Conservation (phyloP, 2,797 vertebrate genomes). For the Clarias pachynema region DNA sequence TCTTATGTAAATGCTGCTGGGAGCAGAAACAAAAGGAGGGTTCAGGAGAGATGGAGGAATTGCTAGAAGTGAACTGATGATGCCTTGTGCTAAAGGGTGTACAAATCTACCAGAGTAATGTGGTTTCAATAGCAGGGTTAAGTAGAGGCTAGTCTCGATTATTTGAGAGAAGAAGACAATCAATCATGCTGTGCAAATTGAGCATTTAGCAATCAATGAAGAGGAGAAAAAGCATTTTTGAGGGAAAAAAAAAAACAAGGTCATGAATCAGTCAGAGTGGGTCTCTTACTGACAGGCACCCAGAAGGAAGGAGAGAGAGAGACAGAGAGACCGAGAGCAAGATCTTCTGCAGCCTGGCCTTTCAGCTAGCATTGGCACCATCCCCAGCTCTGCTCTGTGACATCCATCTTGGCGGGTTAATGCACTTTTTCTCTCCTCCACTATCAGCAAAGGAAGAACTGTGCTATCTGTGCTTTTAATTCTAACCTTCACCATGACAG, state of each 20-base stretch:
- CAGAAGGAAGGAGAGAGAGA: not conserved
- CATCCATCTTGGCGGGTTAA: conserved; percentile 51
- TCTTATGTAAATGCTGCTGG: conserved; percentile 83
- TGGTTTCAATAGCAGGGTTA: conserved; percentile 52
- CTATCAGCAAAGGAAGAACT: conserved; percentile 54
- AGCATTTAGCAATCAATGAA: conserved; percentile 40
- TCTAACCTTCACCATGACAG: conserved; percentile 82
- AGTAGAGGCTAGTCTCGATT: conserved; percentile 47
- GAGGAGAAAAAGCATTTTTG: conserved; percentile 37
- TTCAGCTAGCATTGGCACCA: conserved; percentile 45
- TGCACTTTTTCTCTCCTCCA: conserved; percentile 54
- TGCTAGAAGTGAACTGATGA: conserved; percentile 60
- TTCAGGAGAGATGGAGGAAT: conserved; percentile 75
- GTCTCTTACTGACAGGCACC: conserved; percentile 40
- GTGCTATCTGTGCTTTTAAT: conserved; percentile 56
- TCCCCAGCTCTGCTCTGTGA: conserved; percentile 38
- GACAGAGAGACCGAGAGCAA: not conserved
- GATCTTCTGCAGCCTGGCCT: conserved; percentile 44
- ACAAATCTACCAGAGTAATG: conserved; percentile 44
- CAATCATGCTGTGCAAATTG: conserved; percentile 40
- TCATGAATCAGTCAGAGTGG: conserved; percentile 41
- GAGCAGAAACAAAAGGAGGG: conserved; percentile 78
- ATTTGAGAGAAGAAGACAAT: conserved; percentile 34
- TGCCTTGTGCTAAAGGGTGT: conserved; percentile 44
- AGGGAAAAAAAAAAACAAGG: conserved; percentile 19